Evolutionary conservation across 1,140 invertebrate species (phyloP).

Genomic region (Venturia canescens): DNA sequence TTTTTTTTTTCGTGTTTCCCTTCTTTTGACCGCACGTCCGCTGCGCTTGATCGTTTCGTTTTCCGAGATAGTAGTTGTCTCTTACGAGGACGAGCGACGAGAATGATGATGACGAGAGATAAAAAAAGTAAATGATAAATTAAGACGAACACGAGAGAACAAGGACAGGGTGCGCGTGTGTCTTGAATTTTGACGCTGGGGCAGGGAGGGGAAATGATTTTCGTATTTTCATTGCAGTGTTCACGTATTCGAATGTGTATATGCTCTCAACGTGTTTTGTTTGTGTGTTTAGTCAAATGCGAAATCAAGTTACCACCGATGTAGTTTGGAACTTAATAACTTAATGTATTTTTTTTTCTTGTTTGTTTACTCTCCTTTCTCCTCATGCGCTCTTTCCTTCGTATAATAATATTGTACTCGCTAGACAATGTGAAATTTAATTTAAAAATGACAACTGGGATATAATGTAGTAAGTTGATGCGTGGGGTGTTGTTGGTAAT

Average conservation of each 20-base stretch:
- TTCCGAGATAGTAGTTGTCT: too few species aligned
- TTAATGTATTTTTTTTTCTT: slow-evolving; percentile 63
- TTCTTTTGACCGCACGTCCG: too few species aligned
- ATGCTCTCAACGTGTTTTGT: slow-evolving; percentile 37
- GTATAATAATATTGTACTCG: slow-evolving; percentile 71
- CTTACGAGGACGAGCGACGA: too few species aligned
- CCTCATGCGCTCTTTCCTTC: slow-evolving; percentile 68
- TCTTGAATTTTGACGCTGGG: not conserved
- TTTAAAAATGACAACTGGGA: slow-evolving; percentile 71
- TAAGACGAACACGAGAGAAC: slow-evolving; percentile 50
- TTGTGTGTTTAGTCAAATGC: slow-evolving; percentile 53
- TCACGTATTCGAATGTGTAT: slow-evolving; percentile 12
- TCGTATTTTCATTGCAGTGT: slow-evolving; percentile 24
- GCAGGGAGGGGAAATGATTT: too few species aligned
- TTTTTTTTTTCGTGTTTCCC: not conserved
- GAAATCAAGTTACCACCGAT: slow-evolving; percentile 67
- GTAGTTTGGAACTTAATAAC: slow-evolving; percentile 71
- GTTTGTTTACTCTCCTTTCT: slow-evolving; percentile 70
- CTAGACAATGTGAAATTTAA: slow-evolving; percentile 73
- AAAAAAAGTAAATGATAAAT: too few species aligned
- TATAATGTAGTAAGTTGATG: slow-evolving; percentile 67
- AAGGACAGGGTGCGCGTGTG: not conserved
- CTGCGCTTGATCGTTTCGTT: too few species aligned
- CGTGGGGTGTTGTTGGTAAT: slow-evolving; percentile 58
- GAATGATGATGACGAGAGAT: too few species aligned